Percentiles rank a stretch among this genome's conserved stretches.
Conservation (phyloP, 2,888 invertebrate species). For the Megalurothrips usitatus region DNA sequence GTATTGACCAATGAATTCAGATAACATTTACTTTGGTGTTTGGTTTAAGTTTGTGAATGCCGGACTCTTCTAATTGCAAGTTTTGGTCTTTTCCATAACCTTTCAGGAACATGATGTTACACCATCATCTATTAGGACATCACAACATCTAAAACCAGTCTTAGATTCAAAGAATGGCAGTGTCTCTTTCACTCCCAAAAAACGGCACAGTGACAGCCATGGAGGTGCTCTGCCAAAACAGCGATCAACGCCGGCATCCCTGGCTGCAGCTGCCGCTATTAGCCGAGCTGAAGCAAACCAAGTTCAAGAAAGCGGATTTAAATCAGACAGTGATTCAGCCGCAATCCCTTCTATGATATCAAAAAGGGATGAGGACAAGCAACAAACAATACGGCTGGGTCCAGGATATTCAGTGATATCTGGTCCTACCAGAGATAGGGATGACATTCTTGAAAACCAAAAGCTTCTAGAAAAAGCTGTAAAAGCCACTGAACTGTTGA, state of each 20-base stretch:
- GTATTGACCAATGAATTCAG: too few relatives aligned
- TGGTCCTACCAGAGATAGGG: not conserved
- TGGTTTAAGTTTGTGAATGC: not conserved
- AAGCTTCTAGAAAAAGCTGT: not conserved
- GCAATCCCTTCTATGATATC: not conserved
- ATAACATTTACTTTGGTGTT: not conserved
- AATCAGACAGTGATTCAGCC: not conserved
- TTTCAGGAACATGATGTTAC: too few relatives aligned
- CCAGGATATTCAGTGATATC: conserved; percentile 12
- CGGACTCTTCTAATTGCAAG: not conserved
- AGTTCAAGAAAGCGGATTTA: not conserved
- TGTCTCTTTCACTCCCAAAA: not conserved
- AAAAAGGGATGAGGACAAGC: not conserved
- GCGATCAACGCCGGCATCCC: not conserved
- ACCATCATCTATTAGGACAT: too few relatives aligned
- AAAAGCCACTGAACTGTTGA: not conserved
- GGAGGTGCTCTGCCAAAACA: not conserved
- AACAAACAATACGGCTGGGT: not conserved
- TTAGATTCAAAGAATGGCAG: not conserved
- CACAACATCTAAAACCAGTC: not conserved
- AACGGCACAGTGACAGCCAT: not conserved
- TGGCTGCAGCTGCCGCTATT: not conserved
- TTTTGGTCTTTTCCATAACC: not conserved
- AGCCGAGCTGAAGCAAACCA: not conserved
- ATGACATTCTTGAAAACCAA: not conserved